Evolutionary conservation across 2,113 vertebrate species (phyloP), one percentile per base, ranked within the genome.

Genomic region (Papio anubis): DNA sequence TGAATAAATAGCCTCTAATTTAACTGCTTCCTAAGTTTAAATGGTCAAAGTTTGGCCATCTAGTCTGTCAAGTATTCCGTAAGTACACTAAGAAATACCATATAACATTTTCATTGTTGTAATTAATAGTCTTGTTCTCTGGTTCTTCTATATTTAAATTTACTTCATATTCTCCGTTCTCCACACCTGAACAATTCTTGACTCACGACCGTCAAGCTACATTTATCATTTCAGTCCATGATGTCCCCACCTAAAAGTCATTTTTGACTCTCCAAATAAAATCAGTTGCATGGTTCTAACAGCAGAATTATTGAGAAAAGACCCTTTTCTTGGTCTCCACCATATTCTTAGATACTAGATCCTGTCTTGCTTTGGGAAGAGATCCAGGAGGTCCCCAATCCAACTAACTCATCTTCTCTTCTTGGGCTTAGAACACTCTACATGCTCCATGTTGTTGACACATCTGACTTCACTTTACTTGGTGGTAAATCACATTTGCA

Each of bases 1-100:
- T n/a, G 38, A 96, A 79, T 55, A 88, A 90, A 5, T 61, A 21
- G 25, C 14, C 21, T 88, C 18, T 95, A 70, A 61, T 21, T 94
- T 86, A 59, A 70, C n/a, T 93, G 38, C 27, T 94, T 86, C n/a
- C 45, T 79, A 83, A 57, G 17, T 83, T 92, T 68, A 92, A 76
- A 95, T 35, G 57, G 27, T 66, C 68, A 93, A 55, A 70, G 78
- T 96, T 86, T 94, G 88, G 23, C 48, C 45, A 89, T 78, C 20
- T 66, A 21, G 21, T 45, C 52, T 96, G 17, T 81, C 68, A 79
- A 70, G 48, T 70, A 72, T 61, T 89, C 45, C 43, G 48, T 43
- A 93, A 59, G 52, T 21, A 88, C 11, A 88, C 32, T 72, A 68
- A 70, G n/a, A 92, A 84, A 68, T 57, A 43, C 2, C 12, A 70